Conservation (phyloP, 1,140 invertebrate species). For the Pygmarrhopalites habei region DNA sequence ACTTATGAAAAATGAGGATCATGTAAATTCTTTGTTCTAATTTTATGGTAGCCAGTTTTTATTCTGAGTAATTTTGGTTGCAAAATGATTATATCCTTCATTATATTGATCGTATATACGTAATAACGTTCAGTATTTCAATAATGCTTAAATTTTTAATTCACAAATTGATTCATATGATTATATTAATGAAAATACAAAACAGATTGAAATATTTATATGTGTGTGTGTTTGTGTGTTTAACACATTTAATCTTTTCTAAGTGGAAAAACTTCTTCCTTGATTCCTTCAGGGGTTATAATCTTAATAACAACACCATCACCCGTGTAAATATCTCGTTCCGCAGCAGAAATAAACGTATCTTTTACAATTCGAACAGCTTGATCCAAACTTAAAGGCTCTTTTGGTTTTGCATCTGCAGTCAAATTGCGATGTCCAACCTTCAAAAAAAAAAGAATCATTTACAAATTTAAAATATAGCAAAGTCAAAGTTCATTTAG, state of each 20-base stretch:
- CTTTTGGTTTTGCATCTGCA: constrained; percentile 49
- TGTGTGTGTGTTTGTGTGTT: too few species aligned
- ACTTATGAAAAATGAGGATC: too few species aligned
- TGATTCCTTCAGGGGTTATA: constrained; percentile 81
- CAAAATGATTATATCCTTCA: too few species aligned
- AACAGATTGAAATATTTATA: too few species aligned
- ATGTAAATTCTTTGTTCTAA: too few species aligned
- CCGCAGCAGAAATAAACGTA: constrained; percentile 91
- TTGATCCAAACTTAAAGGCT: constrained; percentile 63
- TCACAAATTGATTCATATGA: too few species aligned
- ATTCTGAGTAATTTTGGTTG: too few species aligned
- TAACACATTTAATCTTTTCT: constrained; percentile 82
- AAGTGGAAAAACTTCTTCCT: constrained; percentile 59
- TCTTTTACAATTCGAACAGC: constrained; percentile 83
- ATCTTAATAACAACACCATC: constrained; percentile 83
- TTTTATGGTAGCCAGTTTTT: too few species aligned
- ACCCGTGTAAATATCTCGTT: constrained; percentile 94
- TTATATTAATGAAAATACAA: too few species aligned
- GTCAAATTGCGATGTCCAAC: constrained; percentile 77
- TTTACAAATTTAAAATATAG: neutral
- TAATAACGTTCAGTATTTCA: too few species aligned
- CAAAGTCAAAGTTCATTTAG: neutral
- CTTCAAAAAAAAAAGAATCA: constrained; percentile 45
- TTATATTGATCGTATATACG: too few species aligned
- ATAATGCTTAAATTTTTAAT: too few species aligned